A percentile compares a stretch with the other conserved stretches of the same genome.
Evolutionary conservation across 2,797 vertebrate species (phyloP).

Genomic region (Enteromius thamalakanensis): DNA sequence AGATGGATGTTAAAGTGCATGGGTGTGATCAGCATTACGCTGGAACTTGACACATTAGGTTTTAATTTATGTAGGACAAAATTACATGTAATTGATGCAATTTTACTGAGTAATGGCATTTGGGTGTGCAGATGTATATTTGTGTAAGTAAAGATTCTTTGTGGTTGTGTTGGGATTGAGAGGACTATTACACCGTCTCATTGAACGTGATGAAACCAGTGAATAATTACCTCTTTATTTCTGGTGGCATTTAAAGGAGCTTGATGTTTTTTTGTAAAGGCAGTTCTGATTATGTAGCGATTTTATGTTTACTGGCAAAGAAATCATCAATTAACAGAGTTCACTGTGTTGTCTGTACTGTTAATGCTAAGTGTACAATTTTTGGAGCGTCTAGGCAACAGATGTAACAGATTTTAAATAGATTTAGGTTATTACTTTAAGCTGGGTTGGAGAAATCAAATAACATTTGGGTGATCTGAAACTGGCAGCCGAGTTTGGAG

Average conservation of each 20-base stretch:
- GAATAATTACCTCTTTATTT: conserved; percentile 5
- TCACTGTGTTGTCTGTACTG: neutral
- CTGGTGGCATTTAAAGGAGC: neutral
- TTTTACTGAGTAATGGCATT: conserved; percentile 20
- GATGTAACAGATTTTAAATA: neutral
- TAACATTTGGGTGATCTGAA: neutral
- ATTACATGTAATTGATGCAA: conserved; percentile 17
- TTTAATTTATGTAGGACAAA: conserved; percentile 11
- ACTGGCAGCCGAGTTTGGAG: neutral
- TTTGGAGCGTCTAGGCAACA: neutral
- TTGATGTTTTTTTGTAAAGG: neutral
- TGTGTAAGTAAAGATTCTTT: neutral
- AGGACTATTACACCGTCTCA: conserved; percentile 9
- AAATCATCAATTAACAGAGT: neutral
- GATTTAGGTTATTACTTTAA: neutral
- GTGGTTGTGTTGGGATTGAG: neutral
- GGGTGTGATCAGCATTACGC: conserved; percentile 4
- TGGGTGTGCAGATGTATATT: conserved; percentile 1
- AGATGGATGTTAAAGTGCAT: conserved; percentile 21
- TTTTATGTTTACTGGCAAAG: conserved; percentile 11
- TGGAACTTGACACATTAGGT: neutral
- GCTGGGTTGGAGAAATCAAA: neutral
- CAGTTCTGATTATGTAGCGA: conserved; percentile 3
- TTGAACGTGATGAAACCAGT: conserved; percentile 22
- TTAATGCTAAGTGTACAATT: neutral